Evolutionary conservation across 2,888 invertebrate genomes (phyloP), one percentile per base, ranked within the genome.

Genomic region (Microctonus brassicae): DNA sequence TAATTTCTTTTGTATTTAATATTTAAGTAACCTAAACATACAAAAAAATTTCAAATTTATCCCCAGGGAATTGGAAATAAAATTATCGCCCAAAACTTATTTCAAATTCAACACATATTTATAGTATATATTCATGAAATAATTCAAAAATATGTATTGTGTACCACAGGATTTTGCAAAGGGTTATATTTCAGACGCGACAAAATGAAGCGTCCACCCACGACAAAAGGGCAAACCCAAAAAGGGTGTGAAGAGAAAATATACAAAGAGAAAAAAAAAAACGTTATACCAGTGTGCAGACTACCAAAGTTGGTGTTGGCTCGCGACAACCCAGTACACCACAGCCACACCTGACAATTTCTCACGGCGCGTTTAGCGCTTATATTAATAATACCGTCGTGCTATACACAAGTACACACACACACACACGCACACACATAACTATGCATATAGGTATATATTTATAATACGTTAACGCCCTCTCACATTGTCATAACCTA

Each of bases 281-380:
- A 73, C 72, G 73, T 69, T 47, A 17, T 4, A n/a, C n/a, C 3
- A 17, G 17, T 73, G 73, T 66, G 63, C 26, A 63, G 29, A 36
- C n/a, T n/a, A n/a, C n/a, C 64, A 57, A 60, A 55, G 65, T 61
- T 36, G 65, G 70, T 70, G 60, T 70, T 70, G 65, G 65, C 60
- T 70, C 39, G 60, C 65, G 47, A 20, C 64, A 13, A 33, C 29
- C 33, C 33, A 34, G 34, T 7, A 5, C 53, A 60, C 20, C 36
- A 66, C n/a, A 67, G 57, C 71, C 69, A 74, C 86, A 86, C 82
- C 86, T 85, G 86, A 84, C 81, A 80, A 75, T 77, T 84, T 86
- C 85, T 80, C 86, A 85, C 83, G 82, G 76, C 77, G 78, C 80
- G 75, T 84, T 84, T 81, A 83, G 78, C 79, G 75, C 77, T 76